Evolutionary conservation across 2,888 invertebrate species (phyloP).

Genomic region (Lithophane ornitopus): DNA sequence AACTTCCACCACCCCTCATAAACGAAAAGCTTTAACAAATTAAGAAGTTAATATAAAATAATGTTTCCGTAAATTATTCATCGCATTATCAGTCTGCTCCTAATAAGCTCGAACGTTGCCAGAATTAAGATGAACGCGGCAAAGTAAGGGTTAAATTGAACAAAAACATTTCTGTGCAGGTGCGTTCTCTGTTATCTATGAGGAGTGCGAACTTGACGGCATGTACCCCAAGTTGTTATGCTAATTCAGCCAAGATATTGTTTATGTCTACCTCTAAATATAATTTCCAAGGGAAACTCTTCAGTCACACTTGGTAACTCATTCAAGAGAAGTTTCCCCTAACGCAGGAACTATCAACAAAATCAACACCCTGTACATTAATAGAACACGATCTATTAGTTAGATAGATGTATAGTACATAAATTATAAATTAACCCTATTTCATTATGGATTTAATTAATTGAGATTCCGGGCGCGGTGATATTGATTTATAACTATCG

Average conservation of each 20-base stretch:
- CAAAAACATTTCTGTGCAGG: constrained; percentile 61
- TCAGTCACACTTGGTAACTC: not conserved
- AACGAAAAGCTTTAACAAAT: constrained; percentile 58
- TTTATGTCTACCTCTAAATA: constrained; percentile 13
- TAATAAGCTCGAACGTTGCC: constrained; percentile 62
- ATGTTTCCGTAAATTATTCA: constrained; percentile 63
- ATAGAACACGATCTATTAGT: not conserved
- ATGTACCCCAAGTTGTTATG: constrained; percentile 60
- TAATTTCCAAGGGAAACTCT: constrained; percentile 1
- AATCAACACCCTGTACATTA: constrained; percentile 9
- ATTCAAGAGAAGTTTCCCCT: not conserved
- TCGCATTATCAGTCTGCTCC: constrained; percentile 58
- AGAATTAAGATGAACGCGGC: constrained; percentile 63
- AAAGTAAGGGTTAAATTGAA: constrained; percentile 59
- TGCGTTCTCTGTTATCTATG: constrained; percentile 59
- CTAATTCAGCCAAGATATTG: constrained; percentile 55
- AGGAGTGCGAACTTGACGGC: constrained; percentile 40
- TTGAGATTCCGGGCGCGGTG: constrained; percentile 36
- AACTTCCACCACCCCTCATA: constrained; percentile 25
- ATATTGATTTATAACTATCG: constrained; percentile 54
- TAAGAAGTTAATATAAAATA: constrained; percentile 63
- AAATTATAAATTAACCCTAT: constrained; percentile 59
- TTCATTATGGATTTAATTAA: constrained; percentile 56
- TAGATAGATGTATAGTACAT: constrained; percentile 2
- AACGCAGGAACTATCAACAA: not conserved